phyloP scores from a whole-genome alignment of 2,797 vertebrate species.

The Streptopelia turtur region DNA sequence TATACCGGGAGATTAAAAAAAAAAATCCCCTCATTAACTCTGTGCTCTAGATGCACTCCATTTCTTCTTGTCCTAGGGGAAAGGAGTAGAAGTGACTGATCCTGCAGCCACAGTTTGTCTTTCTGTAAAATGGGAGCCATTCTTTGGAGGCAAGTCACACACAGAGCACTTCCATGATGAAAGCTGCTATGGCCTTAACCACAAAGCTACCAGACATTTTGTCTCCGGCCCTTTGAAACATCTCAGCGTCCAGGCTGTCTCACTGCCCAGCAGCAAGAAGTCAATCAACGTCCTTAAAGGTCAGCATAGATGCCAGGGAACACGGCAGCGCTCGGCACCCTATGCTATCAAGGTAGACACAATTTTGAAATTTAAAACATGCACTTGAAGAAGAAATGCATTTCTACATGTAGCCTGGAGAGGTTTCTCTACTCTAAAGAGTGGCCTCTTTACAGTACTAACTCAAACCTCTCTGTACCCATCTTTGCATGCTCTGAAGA shows the following conservation, averaged over 20 bases:
- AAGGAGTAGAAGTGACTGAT: slow-evolving; percentile 26
- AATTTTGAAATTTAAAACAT: not conserved
- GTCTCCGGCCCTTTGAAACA: slow-evolving; percentile 7
- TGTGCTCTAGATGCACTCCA: not conserved
- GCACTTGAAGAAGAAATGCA: not conserved
- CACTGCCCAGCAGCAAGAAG: not conserved
- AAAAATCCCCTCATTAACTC: slow-evolving; percentile 5
- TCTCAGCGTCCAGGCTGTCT: not conserved
- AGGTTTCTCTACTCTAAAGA: not conserved
- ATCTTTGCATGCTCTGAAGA: not conserved
- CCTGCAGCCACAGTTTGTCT: not conserved
- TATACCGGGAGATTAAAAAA: not conserved
- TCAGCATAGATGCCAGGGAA: not conserved
- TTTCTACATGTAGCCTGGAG: not conserved
- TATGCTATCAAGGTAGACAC: not conserved
- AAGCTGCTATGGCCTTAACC: slow-evolving; percentile 25
- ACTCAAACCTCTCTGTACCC: not conserved
- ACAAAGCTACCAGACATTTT: slow-evolving; percentile 51
- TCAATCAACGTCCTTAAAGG: not conserved
- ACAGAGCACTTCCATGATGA: slow-evolving; percentile 45
- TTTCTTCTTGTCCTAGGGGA: slow-evolving; percentile 38
- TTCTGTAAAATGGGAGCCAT: slow-evolving; percentile 30
- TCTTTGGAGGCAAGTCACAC: slow-evolving; percentile 42
- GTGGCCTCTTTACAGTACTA: not conserved
- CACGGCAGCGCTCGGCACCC: not conserved